Percentiles rank a stretch among this genome's conserved stretches.
phyloP scores from a whole-genome alignment of 92 coral and sea anemone species.

The Umimayanthus kanabou region DNA sequence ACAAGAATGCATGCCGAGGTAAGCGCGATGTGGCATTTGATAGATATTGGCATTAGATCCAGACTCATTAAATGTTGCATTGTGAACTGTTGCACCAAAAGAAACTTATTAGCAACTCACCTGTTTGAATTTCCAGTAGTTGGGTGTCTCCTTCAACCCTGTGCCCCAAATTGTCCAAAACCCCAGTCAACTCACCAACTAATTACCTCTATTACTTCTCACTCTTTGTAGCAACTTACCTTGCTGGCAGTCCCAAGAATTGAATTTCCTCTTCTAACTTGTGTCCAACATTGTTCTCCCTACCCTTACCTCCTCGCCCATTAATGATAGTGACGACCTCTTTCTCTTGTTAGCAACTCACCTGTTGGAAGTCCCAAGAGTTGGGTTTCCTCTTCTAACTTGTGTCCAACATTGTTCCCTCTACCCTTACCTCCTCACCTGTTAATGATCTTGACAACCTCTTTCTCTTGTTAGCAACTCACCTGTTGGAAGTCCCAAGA shows the following conservation, averaged over 20 bases:
- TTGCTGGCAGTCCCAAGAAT: constrained; percentile 81
- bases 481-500: too few relatives aligned
- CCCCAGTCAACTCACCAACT: too few relatives aligned
- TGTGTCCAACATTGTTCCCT: constrained; percentile 98
- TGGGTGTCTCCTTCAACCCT: constrained; percentile 55
- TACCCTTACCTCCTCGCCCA: too few relatives aligned
- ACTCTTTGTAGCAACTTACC: constrained; percentile 37
- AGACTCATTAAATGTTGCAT: too few relatives aligned
- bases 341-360: background rate
- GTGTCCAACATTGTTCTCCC: constrained; percentile 96
- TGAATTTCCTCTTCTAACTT: constrained; percentile 93
- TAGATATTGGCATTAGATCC: too few relatives aligned
- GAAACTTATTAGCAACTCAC: too few relatives aligned
- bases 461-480: background rate
- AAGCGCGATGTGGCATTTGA: too few relatives aligned
- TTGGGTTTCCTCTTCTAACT: constrained; percentile 92
- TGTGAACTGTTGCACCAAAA: too few relatives aligned
- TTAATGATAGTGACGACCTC: background rate
- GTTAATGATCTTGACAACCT: background rate
- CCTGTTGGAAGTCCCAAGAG: constrained; percentile 88
- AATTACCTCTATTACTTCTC: too few relatives aligned
- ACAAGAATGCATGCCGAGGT: too few relatives aligned
- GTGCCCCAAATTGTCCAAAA: too few relatives aligned
- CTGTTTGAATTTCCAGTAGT: constrained; percentile 80
- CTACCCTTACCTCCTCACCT: background rate